These are phyloP conservation scores for Cirrhinus mrigala DNA, from an alignment of 2,797 vertebrate genomes.

Conservation along the genomic window DNA sequence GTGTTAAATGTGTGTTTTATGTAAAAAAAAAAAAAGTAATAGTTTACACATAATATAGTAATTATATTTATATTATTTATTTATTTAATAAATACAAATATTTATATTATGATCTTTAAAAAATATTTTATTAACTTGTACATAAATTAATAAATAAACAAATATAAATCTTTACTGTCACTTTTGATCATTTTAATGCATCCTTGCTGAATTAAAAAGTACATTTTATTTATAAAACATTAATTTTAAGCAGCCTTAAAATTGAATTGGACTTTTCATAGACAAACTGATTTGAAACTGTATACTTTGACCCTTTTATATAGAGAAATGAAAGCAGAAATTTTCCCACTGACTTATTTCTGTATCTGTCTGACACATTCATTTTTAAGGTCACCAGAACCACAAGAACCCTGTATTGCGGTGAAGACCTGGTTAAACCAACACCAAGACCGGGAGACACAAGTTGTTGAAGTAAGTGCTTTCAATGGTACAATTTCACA, in stretches of 20 bases:
- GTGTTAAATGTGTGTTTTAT: too few relatives aligned
- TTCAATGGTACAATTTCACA: slow-evolving; percentile 26
- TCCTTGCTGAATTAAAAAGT: neutral
- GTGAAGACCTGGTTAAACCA: neutral
- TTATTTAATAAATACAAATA: too few relatives aligned
- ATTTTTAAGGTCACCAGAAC: neutral
- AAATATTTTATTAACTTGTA: too few relatives aligned
- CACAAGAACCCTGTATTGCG: neutral
- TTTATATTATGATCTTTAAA: too few relatives aligned
- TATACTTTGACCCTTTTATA: neutral
- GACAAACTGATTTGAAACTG: neutral
- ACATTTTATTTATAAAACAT: too few relatives aligned
- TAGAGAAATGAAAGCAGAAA: neutral
- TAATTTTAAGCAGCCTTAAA: too few relatives aligned
- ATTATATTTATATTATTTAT: too few relatives aligned
- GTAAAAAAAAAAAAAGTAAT: too few relatives aligned
- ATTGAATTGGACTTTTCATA: too few relatives aligned
- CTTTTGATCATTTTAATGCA: neutral
- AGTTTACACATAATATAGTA: too few relatives aligned
- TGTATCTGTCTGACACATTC: neutral
- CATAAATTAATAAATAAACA: too few relatives aligned
- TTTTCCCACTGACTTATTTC: neutral
- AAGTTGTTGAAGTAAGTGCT: neutral
- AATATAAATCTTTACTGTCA: neutral
- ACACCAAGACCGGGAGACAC: neutral